phyloP scores from a whole-genome alignment of 2,888 invertebrate species.

The Lepetodrilus schrolli region DNA sequence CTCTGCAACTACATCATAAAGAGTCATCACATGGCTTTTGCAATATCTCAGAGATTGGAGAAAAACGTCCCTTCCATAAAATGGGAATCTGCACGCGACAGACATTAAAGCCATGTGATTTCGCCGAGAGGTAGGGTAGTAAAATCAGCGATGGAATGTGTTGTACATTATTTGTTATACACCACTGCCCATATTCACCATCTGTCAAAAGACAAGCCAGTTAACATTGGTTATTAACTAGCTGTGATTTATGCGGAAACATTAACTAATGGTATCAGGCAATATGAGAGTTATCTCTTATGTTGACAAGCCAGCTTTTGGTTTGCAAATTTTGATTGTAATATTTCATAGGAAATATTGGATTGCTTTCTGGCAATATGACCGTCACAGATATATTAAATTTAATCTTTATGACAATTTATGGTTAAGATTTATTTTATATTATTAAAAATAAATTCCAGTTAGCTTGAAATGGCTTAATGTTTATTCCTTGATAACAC shows the following conservation, averaged over 20 bases:
- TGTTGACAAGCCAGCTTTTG: neutral
- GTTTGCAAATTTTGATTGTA: too few relatives aligned
- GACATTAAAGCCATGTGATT: constrained; percentile 1
- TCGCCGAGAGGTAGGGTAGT: neutral
- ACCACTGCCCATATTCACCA: neutral
- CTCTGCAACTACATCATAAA: neutral
- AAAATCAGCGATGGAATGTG: constrained; percentile 3
- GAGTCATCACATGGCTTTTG: neutral
- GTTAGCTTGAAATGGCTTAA: too few relatives aligned
- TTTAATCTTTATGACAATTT: too few relatives aligned
- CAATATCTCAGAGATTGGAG: constrained; percentile 16
- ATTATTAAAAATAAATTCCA: too few relatives aligned
- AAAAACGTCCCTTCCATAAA: constrained; percentile 13
- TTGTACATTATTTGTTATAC: neutral
- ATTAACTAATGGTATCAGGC: constrained; percentile 18
- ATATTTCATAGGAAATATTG: too few relatives aligned
- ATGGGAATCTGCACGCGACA: constrained; percentile 21
- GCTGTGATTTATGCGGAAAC: neutral
- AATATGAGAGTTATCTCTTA: constrained; percentile 7
- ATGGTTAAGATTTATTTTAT: too few relatives aligned
- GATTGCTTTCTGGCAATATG: too few relatives aligned
- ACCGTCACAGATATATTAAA: too few relatives aligned
- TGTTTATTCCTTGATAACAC: too few relatives aligned
- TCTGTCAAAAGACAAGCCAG: neutral
- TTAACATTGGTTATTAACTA: constrained; percentile 12